Evolutionary conservation across 2,888 invertebrate species (phyloP).

Genomic region (Trisateles emortualis): DNA sequence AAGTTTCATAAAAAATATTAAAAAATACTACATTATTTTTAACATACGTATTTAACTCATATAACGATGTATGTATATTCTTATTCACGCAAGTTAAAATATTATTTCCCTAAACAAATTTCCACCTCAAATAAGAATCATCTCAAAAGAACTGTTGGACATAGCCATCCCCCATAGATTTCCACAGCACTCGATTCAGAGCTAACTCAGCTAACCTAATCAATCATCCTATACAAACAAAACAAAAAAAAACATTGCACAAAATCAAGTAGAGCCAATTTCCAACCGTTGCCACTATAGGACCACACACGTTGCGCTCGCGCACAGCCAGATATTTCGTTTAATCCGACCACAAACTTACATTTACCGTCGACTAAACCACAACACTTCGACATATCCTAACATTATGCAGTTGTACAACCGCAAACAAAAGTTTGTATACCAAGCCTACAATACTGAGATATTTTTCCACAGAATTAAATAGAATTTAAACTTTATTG

Average conservation of each 20-base stretch:
- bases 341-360: slow-evolving; percentile 51
- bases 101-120: too few species aligned
- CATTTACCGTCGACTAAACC: slow-evolving; percentile 17
- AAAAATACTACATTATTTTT: too few species aligned
- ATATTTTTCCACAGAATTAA: slow-evolving; percentile 9
- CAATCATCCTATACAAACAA: too few species aligned
- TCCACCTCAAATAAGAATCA: too few species aligned
- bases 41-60: too few species aligned
- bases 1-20: too few species aligned
- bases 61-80: too few species aligned
- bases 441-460: slow-evolving; percentile 11
- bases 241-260: slow-evolving; percentile 9
- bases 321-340: slow-evolving; percentile 55
- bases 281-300: slow-evolving; percentile 26
- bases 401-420: slow-evolving; percentile 26
- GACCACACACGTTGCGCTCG: slow-evolving; percentile 63
- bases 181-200: too few species aligned
- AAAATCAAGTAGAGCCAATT: slow-evolving; percentile 47
- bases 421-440: slow-evolving; percentile 35
- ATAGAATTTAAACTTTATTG: slow-evolving; percentile 21
- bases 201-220: too few species aligned
- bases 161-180: too few species aligned
- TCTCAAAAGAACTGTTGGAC: too few species aligned
- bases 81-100: too few species aligned
- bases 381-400: neutral